Evolutionary conservation across 2,113 vertebrate genomes (phyloP).

Genomic region (Bagarius yarrelli): DNA sequence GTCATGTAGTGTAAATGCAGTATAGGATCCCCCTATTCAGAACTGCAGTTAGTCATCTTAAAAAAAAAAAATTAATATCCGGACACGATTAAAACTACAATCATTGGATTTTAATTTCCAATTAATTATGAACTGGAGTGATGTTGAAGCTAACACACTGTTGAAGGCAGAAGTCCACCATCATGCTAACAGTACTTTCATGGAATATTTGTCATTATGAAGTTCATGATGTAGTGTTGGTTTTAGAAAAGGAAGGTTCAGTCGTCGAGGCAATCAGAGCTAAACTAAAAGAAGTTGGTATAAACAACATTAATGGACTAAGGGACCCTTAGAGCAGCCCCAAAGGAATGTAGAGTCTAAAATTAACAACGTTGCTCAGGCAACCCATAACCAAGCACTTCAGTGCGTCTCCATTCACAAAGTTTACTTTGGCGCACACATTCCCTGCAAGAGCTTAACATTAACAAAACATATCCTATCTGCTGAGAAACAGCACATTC

Average conservation of each 20-base stretch:
- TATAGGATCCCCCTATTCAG: no score
- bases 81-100: no score
- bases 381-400: slow-evolving; percentile 19
- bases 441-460: slow-evolving; percentile 45
- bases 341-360: slow-evolving; percentile 14
- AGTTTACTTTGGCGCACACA: slow-evolving; percentile 51
- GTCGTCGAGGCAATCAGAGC: background rate
- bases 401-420: slow-evolving; percentile 40
- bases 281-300: background rate
- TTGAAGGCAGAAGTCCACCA: background rate
- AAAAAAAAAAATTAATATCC: no score
- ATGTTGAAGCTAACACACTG: background rate
- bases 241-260: background rate
- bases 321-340: background rate
- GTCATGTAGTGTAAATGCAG: no score
- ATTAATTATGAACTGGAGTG: background rate
- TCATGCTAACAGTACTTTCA: background rate
- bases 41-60: no score
- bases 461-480: slow-evolving; percentile 42
- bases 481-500: slow-evolving; percentile 49
- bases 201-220: background rate
- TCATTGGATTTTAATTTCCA: no score
- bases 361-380: slow-evolving; percentile 20
- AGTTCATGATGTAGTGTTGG: background rate
- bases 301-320: background rate